Conservation (phyloP, 1,140 invertebrate species). For the Nasonia giraulti region DNA sequence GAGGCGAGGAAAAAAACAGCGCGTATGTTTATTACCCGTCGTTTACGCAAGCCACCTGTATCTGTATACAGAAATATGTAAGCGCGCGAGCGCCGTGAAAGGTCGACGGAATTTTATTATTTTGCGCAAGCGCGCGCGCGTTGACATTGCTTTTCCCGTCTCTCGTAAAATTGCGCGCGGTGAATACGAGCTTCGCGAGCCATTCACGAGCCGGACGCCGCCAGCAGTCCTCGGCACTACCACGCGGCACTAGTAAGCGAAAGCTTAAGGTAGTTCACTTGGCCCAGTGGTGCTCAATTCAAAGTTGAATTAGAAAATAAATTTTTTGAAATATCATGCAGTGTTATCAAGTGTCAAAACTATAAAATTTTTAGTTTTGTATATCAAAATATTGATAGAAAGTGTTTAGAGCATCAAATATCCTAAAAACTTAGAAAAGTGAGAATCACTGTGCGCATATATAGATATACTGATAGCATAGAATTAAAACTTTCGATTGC, state of each 20-base stretch:
- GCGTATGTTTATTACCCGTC: constrained; percentile 26
- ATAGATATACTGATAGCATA: no score
- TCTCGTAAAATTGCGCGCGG: constrained; percentile 32
- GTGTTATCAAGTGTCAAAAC: no score
- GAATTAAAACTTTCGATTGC: no score
- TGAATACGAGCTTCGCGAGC: constrained; percentile 10
- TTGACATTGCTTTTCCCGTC: neutral
- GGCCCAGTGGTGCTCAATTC: no score
- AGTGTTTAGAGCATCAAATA: no score
- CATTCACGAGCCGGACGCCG: constrained; percentile 28
- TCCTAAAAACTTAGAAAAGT: no score
- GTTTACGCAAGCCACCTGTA: neutral
- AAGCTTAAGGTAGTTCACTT: no score
- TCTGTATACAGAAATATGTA: neutral
- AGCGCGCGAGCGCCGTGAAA: constrained; percentile 21
- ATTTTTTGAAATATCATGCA: no score
- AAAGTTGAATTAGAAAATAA: no score
- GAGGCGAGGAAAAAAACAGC: neutral
- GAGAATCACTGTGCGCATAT: no score
- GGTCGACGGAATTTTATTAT: constrained; percentile 47
- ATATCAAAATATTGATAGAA: no score
- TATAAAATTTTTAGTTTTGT: no score
- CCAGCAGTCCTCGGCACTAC: neutral
- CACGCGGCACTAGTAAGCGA: neutral
- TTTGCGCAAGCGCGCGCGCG: constrained; percentile 4